phyloP scores from a whole-genome alignment of 2,888 invertebrate genomes.

The Callimorpha dominula region DNA sequence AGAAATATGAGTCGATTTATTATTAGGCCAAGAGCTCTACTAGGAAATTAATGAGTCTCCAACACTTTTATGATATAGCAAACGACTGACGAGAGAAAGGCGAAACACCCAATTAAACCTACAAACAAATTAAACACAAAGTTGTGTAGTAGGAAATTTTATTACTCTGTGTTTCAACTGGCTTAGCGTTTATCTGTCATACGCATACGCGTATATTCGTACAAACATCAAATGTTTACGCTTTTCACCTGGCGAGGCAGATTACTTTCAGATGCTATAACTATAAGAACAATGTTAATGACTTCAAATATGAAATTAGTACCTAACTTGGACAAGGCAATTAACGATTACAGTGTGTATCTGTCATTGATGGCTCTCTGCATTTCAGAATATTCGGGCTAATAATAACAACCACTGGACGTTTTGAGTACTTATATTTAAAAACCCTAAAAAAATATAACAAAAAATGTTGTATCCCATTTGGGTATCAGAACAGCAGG shows the following conservation, averaged over 20 bases:
- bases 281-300: conserved; percentile 5
- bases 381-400: too few species aligned
- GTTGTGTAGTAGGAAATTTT: conserved; percentile 9
- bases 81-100: not conserved
- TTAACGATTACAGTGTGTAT: too few species aligned
- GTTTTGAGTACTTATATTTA: too few species aligned
- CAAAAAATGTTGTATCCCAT: too few species aligned
- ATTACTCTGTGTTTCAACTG: conserved; percentile 11
- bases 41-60: not conserved
- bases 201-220: conserved; percentile 15
- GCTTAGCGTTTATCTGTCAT: conserved; percentile 16
- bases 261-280: conserved; percentile 32
- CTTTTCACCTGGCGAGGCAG: conserved; percentile 28
- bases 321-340: not conserved
- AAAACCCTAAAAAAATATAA: too few species aligned
- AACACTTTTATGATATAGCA: too few species aligned
- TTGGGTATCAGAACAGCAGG: too few species aligned
- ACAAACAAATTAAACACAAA: not conserved
- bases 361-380: too few species aligned
- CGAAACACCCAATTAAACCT: not conserved
- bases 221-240: conserved; percentile 35
- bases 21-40: too few species aligned
- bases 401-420: not conserved
- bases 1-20: too few species aligned
- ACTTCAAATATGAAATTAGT: conserved; percentile 2